These are phyloP conservation scores for Saxidomus purpurata DNA, from an alignment of 1,140 invertebrate species.

Conservation along the genomic window DNA sequence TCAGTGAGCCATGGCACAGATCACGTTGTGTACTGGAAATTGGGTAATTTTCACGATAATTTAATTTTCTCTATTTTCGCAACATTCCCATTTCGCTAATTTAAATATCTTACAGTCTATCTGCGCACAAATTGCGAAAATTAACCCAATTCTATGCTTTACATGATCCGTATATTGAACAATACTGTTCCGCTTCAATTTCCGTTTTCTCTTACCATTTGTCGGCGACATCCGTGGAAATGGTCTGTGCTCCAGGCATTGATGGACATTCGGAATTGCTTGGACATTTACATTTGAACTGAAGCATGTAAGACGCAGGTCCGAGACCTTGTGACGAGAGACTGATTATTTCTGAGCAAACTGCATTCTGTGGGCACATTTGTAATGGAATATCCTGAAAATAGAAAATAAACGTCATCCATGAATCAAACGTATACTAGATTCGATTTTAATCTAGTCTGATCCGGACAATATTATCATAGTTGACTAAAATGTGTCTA, in stretches of 20 bases:
- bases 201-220: constrained; percentile 55
- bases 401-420: background rate
- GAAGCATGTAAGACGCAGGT: background rate
- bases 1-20: no score
- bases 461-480: background rate
- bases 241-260: constrained; percentile 22
- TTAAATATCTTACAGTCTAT: no score
- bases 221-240: background rate
- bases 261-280: constrained; percentile 20
- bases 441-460: background rate
- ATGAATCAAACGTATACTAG: background rate
- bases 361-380: constrained; percentile 32
- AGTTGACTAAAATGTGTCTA: background rate
- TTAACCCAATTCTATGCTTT: no score
- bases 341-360: constrained; percentile 28
- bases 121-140: no score
- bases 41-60: no score
- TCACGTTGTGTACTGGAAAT: no score
- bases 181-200: no score
- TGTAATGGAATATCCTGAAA: constrained; percentile 17
- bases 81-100: no score
- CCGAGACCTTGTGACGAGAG: constrained; percentile 23
- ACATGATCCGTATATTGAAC: no score
- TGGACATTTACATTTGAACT: constrained; percentile 46
- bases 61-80: no score